Conservation (phyloP, 2,888 invertebrate species). For the Sarcophaga carnaria region DNA sequence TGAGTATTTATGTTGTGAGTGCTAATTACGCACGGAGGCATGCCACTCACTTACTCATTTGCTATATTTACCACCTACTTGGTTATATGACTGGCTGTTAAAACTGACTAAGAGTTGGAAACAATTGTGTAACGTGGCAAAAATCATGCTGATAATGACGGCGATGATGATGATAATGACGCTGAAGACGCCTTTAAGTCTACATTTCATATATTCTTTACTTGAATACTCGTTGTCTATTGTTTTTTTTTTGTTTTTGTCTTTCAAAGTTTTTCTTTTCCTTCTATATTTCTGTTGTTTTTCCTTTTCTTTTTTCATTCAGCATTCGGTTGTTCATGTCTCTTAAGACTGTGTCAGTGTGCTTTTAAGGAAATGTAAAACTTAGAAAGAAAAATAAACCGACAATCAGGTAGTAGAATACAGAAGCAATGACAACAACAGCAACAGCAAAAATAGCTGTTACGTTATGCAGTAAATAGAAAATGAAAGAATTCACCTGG, state of each 20-base stretch:
- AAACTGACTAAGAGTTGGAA: background rate
- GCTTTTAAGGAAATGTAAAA: conserved; percentile 47
- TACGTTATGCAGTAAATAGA: conserved; percentile 35
- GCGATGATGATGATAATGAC: conserved; percentile 3
- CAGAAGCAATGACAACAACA: background rate
- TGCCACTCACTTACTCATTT: background rate
- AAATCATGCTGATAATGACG: conserved; percentile 19
- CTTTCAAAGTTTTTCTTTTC: conserved; percentile 25
- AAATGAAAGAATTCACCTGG: conserved; percentile 65
- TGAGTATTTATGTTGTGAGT: conserved; percentile 6
- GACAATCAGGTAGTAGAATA: conserved; percentile 5
- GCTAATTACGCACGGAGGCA: conserved; percentile 54
- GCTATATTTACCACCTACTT: background rate
- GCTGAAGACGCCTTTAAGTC: conserved; percentile 57
- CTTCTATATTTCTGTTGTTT: background rate
- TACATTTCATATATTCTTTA: conserved; percentile 24
- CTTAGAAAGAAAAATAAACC: conserved; percentile 16
- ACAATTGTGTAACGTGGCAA: conserved; percentile 22
- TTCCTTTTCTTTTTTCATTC: background rate
- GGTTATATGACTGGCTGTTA: background rate
- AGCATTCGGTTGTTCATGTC: background rate
- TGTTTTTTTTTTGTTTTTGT: background rate
- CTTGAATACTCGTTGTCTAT: no score
- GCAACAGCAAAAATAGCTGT: background rate
- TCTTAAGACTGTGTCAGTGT: conserved; percentile 23